Conservation (phyloP, 2,797 vertebrate genomes). For the Acridotheres tristis region DNA sequence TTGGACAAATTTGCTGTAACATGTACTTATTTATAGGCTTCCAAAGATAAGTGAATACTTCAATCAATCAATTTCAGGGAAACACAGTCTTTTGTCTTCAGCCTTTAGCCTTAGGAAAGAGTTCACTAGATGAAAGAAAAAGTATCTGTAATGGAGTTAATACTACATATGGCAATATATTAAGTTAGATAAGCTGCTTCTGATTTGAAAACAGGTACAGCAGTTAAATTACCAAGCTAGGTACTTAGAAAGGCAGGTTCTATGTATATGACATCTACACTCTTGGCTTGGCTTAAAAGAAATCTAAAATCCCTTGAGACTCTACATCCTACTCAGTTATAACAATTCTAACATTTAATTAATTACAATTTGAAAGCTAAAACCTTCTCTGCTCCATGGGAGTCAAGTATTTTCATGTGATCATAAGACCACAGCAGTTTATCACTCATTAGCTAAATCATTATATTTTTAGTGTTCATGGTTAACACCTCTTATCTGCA, state of each 20-base stretch:
- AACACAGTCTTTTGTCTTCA: background rate
- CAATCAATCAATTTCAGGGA: background rate
- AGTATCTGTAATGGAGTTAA: background rate
- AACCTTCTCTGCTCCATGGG: background rate
- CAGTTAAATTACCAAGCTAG: background rate
- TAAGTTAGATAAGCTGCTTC: background rate
- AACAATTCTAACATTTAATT: background rate
- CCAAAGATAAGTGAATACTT: background rate
- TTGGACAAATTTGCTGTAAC: background rate
- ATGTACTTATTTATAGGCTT: background rate
- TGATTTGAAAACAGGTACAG: slow-evolving; percentile 12
- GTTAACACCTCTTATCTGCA: background rate
- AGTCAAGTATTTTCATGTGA: background rate
- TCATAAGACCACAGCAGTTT: background rate
- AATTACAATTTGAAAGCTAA: background rate
- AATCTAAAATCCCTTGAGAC: background rate
- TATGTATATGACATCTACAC: background rate
- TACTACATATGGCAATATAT: background rate
- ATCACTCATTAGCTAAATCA: background rate
- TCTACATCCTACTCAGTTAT: background rate
- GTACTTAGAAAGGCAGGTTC: background rate
- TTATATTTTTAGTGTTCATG: background rate
- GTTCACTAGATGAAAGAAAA: background rate
- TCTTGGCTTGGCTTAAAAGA: background rate
- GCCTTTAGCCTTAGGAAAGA: background rate